Base-by-base conservation (phyloP, 1,140 invertebrate species). In the Diprion similis region DNA sequence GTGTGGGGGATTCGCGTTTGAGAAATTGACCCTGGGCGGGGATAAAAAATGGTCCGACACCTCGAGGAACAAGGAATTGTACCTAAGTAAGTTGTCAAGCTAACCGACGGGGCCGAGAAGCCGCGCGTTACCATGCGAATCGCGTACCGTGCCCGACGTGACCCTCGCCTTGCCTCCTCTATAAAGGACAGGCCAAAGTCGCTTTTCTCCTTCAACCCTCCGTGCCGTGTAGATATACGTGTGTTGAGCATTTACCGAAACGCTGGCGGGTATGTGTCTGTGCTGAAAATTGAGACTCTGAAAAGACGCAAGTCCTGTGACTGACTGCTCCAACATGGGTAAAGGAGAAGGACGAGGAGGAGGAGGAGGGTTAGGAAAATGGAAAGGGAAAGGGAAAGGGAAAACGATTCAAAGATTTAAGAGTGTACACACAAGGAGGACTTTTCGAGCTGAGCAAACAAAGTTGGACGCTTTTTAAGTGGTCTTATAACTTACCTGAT, bases 81-180 rank as follows among this genome's bases (percentile, higher is more conserved):
- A 59, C 51, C 51, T 59, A 59, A 59, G 51, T 59, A 59, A 59
- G 51, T 59, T 59, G 51, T 59, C 51, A 59, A 59, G 51, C 51
- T 59, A 59, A 59, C 51, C 51, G 51, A 59, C 51, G 51, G 51
- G 51, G 51, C 51, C 51, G 51, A 59, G 51, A 59, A 59, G 51
- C 51, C 51, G 11, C 8, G 51, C n/a, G 51, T 59, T 59, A 59
- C 51, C 8, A 59, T 59, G 51, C 51, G 51, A 59, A 59, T 59
- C 51, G 51, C 51, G 51, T 59, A 59, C 51, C 51, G n/a, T 59
- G 51, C 51, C 51, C 51, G 51, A 59, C 51, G 51, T 59, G 51
- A 59, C 51, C 51, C 51, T 59, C n/a, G 51, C 51, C 51, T 59
- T 59, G 51, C 51, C 51, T 59, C n/a, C 51, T 17, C 8, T 17